Conservation (phyloP, 1,140 invertebrate genomes). For the Magallana gigas region DNA sequence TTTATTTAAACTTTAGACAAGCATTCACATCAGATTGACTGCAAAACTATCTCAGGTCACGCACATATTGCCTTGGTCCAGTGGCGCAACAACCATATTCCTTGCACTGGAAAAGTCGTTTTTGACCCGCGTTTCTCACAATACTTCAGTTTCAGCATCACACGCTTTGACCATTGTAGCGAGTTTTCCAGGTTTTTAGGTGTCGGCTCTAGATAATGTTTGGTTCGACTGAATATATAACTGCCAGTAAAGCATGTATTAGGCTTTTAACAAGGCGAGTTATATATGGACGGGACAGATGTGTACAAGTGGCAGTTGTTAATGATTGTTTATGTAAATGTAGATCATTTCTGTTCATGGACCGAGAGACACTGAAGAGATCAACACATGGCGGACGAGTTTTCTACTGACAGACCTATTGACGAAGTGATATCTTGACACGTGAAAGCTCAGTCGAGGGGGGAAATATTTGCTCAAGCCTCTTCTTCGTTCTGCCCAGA, state of each 20-base stretch:
- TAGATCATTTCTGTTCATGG: neutral
- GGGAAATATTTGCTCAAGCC: neutral
- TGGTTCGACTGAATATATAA: neutral
- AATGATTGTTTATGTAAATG: constrained; percentile 21
- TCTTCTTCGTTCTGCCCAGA: neutral
- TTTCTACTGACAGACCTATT: constrained; percentile 6
- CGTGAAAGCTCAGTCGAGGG: neutral
- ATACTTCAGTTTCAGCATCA: neutral
- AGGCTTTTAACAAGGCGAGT: neutral
- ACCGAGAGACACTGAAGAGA: neutral
- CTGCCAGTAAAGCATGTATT: neutral
- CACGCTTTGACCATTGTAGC: neutral
- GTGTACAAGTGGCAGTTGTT: neutral
- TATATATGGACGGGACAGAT: constrained; percentile 8
- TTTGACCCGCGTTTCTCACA: neutral
- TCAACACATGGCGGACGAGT: neutral
- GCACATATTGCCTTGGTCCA: constrained; percentile 7
- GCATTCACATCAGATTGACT: constrained; percentile 32
- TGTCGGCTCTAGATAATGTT: neutral
- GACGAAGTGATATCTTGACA: neutral
- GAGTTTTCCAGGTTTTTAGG: neutral
- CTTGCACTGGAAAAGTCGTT: neutral
- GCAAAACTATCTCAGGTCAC: constrained; percentile 21
- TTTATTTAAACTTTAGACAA: constrained; percentile 37
- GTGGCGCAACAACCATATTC: neutral